Conservation (phyloP, 2,113 vertebrate species). For the Alethe castanea region DNA sequence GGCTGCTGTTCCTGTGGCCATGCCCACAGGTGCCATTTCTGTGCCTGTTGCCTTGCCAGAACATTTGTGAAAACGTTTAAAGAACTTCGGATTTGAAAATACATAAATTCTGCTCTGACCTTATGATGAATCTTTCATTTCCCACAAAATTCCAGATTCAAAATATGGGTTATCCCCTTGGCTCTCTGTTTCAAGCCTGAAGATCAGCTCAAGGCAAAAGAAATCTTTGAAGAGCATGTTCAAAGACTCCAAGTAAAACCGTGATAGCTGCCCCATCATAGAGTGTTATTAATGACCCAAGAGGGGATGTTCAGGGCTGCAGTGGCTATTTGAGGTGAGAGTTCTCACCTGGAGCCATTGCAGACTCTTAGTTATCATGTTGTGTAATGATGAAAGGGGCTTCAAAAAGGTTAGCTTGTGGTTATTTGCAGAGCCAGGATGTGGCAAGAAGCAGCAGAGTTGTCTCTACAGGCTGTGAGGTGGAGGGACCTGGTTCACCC, state of each 20-base stretch:
- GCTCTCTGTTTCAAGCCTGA: background rate
- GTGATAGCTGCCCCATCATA: background rate
- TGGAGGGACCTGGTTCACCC: fast-evolving
- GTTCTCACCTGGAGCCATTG: background rate
- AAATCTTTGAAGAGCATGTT: background rate
- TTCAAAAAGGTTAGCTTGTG: fast-evolving
- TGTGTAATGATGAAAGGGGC: background rate
- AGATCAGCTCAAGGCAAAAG: background rate
- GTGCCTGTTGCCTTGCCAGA: background rate
- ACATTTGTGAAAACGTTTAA: background rate
- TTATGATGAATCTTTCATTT: background rate
- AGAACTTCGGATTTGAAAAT: background rate
- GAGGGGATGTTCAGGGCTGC: background rate
- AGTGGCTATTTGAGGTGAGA: background rate
- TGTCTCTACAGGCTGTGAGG: fast-evolving
- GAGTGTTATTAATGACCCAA: background rate
- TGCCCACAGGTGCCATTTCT: background rate
- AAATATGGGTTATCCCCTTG: background rate
- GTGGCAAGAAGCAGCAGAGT: background rate
- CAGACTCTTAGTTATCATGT: background rate
- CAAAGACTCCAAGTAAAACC: background rate
- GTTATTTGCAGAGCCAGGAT: background rate
- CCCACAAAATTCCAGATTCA: background rate
- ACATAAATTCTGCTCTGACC: background rate
- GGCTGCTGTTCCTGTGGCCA: background rate